Conservation (phyloP, 2,888 invertebrate genomes). For the Ormyrus rosae region DNA sequence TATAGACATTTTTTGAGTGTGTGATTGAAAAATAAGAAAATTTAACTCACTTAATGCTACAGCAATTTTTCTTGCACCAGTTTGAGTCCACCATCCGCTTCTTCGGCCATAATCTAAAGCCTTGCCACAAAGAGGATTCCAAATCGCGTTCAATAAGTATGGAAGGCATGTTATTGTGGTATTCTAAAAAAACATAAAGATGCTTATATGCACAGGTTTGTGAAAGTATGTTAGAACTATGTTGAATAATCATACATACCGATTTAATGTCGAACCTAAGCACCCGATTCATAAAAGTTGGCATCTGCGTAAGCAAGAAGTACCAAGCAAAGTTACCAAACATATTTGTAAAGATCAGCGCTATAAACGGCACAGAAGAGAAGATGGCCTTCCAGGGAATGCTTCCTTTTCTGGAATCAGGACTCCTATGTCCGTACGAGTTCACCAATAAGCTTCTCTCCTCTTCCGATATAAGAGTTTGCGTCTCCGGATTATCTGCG, state of each 20-base stretch:
- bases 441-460: conserved; percentile 71
- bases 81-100: conserved; percentile 68
- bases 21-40: conserved; percentile 6
- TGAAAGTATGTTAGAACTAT: neutral
- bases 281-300: conserved; percentile 76
- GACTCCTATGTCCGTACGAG: conserved; percentile 70
- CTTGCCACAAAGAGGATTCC: conserved; percentile 68
- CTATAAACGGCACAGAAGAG: conserved; percentile 75
- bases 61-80: conserved; percentile 69
- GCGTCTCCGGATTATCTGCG: conserved; percentile 73
- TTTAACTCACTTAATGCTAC: conserved; percentile 68
- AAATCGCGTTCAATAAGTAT: conserved; percentile 68
- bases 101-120: conserved; percentile 67
- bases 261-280: conserved; percentile 75
- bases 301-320: conserved; percentile 77
- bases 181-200: conserved; percentile 63
- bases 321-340: conserved; percentile 77
- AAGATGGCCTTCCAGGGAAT: conserved; percentile 76
- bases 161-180: conserved; percentile 68
- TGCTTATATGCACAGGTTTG: neutral
- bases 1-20: neutral
- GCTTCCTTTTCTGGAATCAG: conserved; percentile 50
- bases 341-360: conserved; percentile 75
- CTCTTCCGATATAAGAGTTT: conserved; percentile 70
- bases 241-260: conserved; percentile 59